A percentile compares a stretch with the other conserved stretches of the same genome.
Conservation (phyloP, 2,113 vertebrate species). For the Catharus fuscescens region DNA sequence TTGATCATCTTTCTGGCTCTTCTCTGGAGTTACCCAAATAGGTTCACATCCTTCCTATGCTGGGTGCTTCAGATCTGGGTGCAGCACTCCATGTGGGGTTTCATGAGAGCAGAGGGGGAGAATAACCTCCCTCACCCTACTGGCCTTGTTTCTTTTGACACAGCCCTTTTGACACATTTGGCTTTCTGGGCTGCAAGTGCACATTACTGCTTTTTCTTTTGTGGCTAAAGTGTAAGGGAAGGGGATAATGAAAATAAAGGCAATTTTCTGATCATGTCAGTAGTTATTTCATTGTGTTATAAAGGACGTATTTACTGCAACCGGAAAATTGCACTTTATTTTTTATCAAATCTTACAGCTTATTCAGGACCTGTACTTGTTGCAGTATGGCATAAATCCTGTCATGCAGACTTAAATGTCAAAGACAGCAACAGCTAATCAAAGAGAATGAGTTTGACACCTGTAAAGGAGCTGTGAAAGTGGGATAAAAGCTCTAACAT, state of each 20-base stretch:
- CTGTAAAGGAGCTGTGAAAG: neutral
- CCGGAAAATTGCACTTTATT: neutral
- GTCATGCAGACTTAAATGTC: neutral
- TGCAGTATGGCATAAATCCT: neutral
- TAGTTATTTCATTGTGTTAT: neutral
- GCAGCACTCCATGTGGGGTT: neutral
- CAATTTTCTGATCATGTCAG: neutral
- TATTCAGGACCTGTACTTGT: neutral
- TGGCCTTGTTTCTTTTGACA: neutral
- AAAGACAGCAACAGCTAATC: neutral
- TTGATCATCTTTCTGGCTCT: neutral
- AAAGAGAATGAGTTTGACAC: neutral
- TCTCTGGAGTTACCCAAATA: neutral
- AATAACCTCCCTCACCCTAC: neutral
- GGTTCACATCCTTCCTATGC: neutral
- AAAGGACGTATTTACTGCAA: neutral
- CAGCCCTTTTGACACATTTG: no score
- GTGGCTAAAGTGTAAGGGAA: neutral
- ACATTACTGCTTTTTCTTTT: neutral
- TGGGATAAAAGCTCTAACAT: neutral
- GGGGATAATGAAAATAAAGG: neutral
- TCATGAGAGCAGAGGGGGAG: neutral
- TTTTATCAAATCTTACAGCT: neutral
- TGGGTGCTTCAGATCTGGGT: neutral
- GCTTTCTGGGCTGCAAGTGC: neutral